phyloP scores from a whole-genome alignment of 2,888 invertebrate species.

The Sisyra terminalis region DNA sequence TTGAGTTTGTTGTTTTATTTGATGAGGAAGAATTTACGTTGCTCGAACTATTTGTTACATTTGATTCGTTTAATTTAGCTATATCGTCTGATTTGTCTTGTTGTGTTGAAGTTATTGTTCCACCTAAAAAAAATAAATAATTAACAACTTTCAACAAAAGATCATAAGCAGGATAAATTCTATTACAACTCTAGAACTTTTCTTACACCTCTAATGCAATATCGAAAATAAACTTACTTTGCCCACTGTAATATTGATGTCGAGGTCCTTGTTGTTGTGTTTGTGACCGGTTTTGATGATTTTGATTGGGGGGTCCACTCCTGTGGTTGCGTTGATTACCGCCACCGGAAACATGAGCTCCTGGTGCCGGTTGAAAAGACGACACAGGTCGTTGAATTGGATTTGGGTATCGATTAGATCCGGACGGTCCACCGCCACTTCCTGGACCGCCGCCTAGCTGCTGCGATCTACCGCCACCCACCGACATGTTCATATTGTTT shows the following conservation, averaged over 20 bases:
- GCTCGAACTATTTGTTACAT: constrained; percentile 10
- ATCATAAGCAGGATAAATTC: too few species aligned
- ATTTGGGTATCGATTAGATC: constrained; percentile 26
- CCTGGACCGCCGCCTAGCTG: constrained; percentile 17
- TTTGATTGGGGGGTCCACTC: constrained; percentile 17
- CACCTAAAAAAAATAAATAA: constrained; percentile 15
- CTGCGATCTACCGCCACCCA: constrained; percentile 18
- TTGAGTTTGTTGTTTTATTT: constrained; percentile 13
- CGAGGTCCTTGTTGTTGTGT: constrained; percentile 23
- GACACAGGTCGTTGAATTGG: constrained; percentile 35
- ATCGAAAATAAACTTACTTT: constrained; percentile 23
- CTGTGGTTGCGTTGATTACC: constrained; percentile 26
- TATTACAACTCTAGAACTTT: neutral
- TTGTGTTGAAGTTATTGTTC: constrained; percentile 19
- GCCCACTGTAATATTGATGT: constrained; percentile 32
- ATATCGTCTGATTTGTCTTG: constrained; percentile 23
- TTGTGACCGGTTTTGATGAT: constrained; percentile 9
- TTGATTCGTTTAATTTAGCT: constrained; percentile 20
- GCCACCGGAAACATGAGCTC: constrained; percentile 24
- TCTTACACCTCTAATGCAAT: constrained; percentile 7
- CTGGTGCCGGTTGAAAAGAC: constrained; percentile 29
- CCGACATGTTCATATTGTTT: constrained; percentile 8
- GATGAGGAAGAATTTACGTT: constrained; percentile 10
- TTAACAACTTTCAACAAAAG: too few species aligned
- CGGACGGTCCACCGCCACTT: neutral